These are phyloP conservation scores for Camponotus pennsylvanicus DNA, from an alignment of 1,140 invertebrate species.

Conservation along the genomic window DNA sequence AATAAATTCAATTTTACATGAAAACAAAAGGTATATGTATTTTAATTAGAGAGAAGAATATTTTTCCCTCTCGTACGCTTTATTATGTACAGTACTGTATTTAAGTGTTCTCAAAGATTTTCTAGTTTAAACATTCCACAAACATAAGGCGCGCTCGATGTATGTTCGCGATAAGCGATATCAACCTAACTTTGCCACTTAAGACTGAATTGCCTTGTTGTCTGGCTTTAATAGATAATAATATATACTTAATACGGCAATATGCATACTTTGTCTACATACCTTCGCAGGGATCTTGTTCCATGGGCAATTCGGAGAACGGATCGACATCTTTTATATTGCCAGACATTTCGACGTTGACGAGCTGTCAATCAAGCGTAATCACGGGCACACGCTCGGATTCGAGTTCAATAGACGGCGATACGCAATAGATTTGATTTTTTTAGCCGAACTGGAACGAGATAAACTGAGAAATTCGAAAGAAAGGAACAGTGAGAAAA, in stretches of 20 bases:
- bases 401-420: neutral
- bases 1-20: neutral
- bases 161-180: conserved; percentile 8
- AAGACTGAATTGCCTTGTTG: no score
- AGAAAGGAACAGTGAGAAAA: no score
- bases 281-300: conserved; percentile 70
- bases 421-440: no score
- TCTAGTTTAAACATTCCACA: neutral
- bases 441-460: no score
- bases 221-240: no score
- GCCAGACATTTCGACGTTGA: conserved; percentile 72
- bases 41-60: neutral
- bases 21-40: neutral
- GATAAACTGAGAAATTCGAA: no score
- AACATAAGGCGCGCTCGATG: no score
- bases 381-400: neutral
- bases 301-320: conserved; percentile 77
- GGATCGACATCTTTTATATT: conserved; percentile 76
- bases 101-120: neutral
- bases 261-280: neutral
- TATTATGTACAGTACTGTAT: neutral
- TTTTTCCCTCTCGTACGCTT: neutral
- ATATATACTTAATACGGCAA: no score
- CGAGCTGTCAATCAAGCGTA: neutral
- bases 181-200: neutral